phyloP scores from a whole-genome alignment of 2,113 vertebrate species.

The Malurus alboscapulatus region DNA sequence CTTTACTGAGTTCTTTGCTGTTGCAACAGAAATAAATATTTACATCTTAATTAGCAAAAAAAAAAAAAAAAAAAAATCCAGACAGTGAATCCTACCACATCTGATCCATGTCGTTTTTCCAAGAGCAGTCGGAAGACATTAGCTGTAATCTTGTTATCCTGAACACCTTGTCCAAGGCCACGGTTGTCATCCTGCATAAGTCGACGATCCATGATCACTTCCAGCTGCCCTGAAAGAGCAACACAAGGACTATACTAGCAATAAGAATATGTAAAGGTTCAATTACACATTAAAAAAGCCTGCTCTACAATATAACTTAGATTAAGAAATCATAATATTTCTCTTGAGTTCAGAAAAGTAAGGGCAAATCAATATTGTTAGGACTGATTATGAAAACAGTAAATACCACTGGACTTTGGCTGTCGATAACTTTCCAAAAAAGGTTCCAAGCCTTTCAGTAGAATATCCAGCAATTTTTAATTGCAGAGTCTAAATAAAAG shows the following conservation, averaged over 20 bases:
- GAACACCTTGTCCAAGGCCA: slow-evolving; percentile 90
- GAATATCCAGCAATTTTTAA: background rate
- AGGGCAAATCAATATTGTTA: background rate
- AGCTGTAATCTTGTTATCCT: slow-evolving; percentile 92
- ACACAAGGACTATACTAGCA: background rate
- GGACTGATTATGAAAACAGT: background rate
- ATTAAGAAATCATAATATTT: background rate
- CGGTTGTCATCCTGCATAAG: slow-evolving; percentile 95
- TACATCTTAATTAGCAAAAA: background rate
- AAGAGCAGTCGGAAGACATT: slow-evolving; percentile 85
- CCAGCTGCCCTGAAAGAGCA: slow-evolving; percentile 83
- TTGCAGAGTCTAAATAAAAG: background rate
- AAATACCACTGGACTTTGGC: background rate
- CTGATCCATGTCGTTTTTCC: slow-evolving; percentile 75
- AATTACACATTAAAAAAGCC: background rate
- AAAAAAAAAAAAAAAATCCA: background rate
- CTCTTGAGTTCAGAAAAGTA: background rate
- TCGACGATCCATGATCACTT: slow-evolving; percentile 91
- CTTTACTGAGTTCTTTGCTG: background rate
- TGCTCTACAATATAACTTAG: background rate
- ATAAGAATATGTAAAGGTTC: background rate
- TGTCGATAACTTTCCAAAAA: background rate
- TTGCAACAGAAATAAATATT: background rate
- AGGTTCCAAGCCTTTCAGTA: background rate
- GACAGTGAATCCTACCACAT: slow-evolving; percentile 69